phyloP scores from a whole-genome alignment of 2,797 vertebrate genomes.

The Manis pentadactyla region DNA sequence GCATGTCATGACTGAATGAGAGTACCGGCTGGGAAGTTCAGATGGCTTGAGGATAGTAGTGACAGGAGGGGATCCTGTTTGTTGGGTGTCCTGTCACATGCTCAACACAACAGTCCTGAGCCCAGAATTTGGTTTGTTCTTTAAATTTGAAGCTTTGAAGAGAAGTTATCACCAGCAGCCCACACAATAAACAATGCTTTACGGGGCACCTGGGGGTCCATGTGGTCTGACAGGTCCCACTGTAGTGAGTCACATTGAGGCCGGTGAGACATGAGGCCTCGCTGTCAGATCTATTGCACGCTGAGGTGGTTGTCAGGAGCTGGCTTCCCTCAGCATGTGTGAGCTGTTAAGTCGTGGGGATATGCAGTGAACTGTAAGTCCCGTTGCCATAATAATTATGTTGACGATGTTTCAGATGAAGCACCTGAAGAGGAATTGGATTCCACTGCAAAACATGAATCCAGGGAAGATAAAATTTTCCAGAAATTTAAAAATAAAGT shows the following conservation, averaged over 20 bases:
- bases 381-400: neutral
- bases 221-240: neutral
- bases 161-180: neutral
- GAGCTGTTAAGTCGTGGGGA: too few relatives aligned
- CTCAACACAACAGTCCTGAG: neutral
- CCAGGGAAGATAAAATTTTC: conserved; percentile 92
- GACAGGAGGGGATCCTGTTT: neutral
- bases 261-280: neutral
- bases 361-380: neutral
- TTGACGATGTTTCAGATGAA: conserved; percentile 81
- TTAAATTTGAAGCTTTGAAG: neutral
- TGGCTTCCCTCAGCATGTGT: neutral
- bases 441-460: conserved; percentile 95
- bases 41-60: neutral
- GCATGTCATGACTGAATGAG: neutral
- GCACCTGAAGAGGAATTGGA: conserved; percentile 89
- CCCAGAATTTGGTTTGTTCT: neutral
- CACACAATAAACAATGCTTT: neutral
- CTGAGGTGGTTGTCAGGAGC: neutral
- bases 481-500: conserved; percentile 92
- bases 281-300: neutral
- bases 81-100: neutral
- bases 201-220: neutral
- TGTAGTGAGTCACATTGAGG: neutral
- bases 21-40: neutral